phyloP scores from a whole-genome alignment of 2,888 invertebrate species.

The Podabrus alpinus region DNA sequence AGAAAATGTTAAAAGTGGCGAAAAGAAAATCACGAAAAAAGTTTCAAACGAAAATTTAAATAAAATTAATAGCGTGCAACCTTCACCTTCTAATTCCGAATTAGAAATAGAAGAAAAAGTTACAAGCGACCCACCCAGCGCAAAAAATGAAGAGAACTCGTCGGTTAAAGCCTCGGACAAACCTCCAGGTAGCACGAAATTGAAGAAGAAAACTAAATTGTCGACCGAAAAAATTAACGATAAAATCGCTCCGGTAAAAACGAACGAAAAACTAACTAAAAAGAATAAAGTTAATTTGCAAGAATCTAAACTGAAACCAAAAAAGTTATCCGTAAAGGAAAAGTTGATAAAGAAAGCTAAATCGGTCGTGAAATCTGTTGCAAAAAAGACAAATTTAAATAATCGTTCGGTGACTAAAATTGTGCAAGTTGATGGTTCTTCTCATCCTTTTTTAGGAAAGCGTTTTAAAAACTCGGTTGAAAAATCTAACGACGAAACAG shows the following conservation, averaged over 20 bases:
- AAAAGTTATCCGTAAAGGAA: background rate
- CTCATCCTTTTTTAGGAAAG: constrained; percentile 36
- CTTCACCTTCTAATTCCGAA: background rate
- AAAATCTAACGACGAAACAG: background rate
- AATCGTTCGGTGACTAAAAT: constrained; percentile 22
- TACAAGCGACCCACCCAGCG: background rate
- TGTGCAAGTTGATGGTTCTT: constrained; percentile 34
- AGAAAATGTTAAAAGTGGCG: background rate
- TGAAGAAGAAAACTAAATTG: background rate
- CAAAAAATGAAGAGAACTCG: background rate
- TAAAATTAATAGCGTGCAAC: background rate
- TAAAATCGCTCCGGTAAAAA: background rate
- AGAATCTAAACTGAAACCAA: background rate
- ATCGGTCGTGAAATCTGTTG: background rate
- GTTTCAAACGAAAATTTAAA: background rate
- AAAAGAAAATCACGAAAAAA: background rate
- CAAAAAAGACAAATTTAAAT: constrained; percentile 8
- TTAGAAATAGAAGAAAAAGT: background rate
- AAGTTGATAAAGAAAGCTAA: background rate
- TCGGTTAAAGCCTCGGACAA: background rate
- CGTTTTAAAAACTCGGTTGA: background rate
- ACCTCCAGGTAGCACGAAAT: background rate
- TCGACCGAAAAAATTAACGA: background rate
- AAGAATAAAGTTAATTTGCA: background rate
- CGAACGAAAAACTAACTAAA: background rate